Evolutionary conservation across 2,888 invertebrate genomes (phyloP), one percentile per base, ranked within the genome.

Genomic region (Leucophora obtusa): DNA sequence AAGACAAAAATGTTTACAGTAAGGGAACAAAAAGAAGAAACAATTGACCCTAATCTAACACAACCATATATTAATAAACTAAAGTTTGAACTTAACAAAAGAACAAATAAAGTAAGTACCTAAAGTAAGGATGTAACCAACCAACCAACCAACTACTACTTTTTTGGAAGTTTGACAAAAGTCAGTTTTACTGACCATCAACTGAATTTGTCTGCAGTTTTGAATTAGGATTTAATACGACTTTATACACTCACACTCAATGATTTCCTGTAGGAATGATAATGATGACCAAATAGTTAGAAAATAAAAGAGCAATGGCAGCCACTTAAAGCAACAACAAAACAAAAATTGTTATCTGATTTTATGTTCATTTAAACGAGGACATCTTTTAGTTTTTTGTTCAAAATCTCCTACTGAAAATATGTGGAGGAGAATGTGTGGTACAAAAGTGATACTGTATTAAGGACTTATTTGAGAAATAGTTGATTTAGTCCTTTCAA

Each of bases 21-120:
- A 54, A 76, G 62, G 56, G 59, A 74, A 59, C 63, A 17, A 70
- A 70, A 4, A 3, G 28, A 56, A 69, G 70, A 70, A 70, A 70
- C 63, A 76, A 76, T 76, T 76, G 58, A 76, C 70, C 70, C 53
- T 70, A 76, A 76, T 76, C 76, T 70, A 76, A 51, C 70, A 70
- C 70, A 70, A 76, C 58, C 76, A 70, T 70, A 65, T 70, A 65
- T 76, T 76, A 76, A 70, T 76, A 70, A 76, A 65, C 58, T 65
- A 21, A 56, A 70, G 74, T 59, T 63, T 33, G 15, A 59, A 70
- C 9, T 65, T 53, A 35, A 56, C 56, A 47, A 65, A 50, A 69
- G 51, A 18, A 38, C 14, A 76, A 58, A 2, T 38, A 38, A 2
- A 38, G 38, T 38, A 38, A 38, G 38, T 38, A 38, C 11, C 38